Base-by-base conservation (phyloP, 2,888 invertebrate genomes). In the Drosophila diplacantha region DNA sequence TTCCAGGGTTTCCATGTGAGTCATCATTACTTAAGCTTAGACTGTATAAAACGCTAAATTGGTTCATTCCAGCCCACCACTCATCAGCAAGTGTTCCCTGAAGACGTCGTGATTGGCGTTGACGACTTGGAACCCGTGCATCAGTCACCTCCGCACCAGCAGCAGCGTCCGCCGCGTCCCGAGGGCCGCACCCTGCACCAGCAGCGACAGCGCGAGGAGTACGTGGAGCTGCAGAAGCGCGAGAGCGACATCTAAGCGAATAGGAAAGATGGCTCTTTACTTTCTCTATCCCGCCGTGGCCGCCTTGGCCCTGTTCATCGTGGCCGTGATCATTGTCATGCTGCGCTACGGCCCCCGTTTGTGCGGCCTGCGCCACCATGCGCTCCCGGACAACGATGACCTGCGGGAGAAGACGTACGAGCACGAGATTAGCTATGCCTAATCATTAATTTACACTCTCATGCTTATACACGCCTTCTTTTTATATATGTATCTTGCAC, bases 241-340 rank as follows among this genome's bases (percentile, higher is more conserved):
- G 95, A 95, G 86, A 95, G 94, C 86, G 95, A 95, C 78, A 94
- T 95, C 71, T 95, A 91, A 78, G 31, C n/a, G 3, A 11, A 6
- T 7, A 11, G 6, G 6, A 31, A 93, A 44, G 38, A 93, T 93
- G 92, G 90, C 91, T 77, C 52, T 81, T 35, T 81, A 81, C 20
- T 69, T 95, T 65, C 91, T 94, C 71, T 96, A 94, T 91, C 96
- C 96, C 1, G 93, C 93, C 0, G 90, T 93, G 31, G 93, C 94
- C 16, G 91, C 92, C 26, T 85, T 96, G 31, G 92, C 94, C 11
- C 89, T 96, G 72, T 92, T 95, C 81, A 91, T 95, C 31, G 90
- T 95, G 31, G 91, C 92, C 69, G 91, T 95, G 5, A 94, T 96
- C 63, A 92, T 96, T 71, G 78, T 93, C 14, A 91, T 96, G 80